phyloP scores from a whole-genome alignment of 2,113 vertebrate genomes.

The Dipodomys merriami region DNA sequence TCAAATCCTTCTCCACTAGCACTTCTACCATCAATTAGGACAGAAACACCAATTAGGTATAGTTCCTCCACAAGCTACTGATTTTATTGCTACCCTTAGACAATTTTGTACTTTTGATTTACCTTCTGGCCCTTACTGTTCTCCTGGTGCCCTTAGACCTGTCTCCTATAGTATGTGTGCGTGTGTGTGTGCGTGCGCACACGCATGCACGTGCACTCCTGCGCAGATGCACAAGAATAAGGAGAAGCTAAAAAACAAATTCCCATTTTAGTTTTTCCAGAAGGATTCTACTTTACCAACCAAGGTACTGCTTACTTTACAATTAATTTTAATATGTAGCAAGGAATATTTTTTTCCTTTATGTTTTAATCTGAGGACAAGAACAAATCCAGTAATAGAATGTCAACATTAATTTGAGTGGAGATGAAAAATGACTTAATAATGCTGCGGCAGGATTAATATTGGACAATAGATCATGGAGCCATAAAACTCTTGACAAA shows the following conservation, averaged over 20 bases:
- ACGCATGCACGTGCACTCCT: not conserved
- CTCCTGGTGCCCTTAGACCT: conserved; percentile 29
- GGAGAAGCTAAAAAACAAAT: conserved; percentile 73
- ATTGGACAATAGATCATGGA: conserved; percentile 79
- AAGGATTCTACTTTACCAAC: conserved; percentile 77
- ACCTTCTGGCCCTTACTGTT: not conserved
- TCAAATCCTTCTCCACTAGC: not conserved
- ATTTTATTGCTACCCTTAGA: conserved; percentile 21
- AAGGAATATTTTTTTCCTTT: conserved; percentile 77
- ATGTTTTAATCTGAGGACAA: conserved; percentile 83
- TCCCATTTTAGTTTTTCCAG: conserved; percentile 67
- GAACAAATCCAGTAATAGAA: conserved; percentile 86
- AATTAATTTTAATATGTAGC: conserved; percentile 84
- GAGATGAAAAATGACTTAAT: conserved; percentile 87
- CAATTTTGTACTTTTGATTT: conserved; percentile 46
- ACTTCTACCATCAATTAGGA: not conserved
- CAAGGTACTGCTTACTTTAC: conserved; percentile 78
- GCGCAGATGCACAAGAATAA: conserved; percentile 38
- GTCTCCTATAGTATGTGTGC: not conserved
- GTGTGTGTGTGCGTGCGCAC: not conserved
- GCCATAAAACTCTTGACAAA: conserved; percentile 85
- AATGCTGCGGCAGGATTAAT: conserved; percentile 82
- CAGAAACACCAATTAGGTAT: not conserved
- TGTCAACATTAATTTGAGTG: conserved; percentile 83
- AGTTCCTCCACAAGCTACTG: not conserved